Conservation (phyloP, 2,888 invertebrate species). For the Adelognathus sp. region DNA sequence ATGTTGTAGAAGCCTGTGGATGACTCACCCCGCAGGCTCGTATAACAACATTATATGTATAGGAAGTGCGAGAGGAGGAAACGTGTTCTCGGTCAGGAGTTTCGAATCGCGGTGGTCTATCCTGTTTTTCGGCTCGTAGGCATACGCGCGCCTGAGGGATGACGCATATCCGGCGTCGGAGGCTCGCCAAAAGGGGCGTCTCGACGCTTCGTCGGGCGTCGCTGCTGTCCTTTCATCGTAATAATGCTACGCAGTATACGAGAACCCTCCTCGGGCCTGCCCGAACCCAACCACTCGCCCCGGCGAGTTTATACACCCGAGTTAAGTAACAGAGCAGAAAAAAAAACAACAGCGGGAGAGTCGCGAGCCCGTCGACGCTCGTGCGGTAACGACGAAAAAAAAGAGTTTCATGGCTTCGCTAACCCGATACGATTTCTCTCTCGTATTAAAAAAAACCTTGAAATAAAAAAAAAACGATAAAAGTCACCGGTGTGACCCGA, state of each 20-base stretch:
- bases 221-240: constrained; percentile 12
- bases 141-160: constrained; percentile 49
- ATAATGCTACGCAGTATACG: neutral
- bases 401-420: constrained; percentile 43
- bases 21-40: constrained; percentile 53
- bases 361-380: neutral
- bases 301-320: neutral
- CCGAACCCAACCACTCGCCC: neutral
- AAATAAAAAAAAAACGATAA: neutral
- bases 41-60: constrained; percentile 14
- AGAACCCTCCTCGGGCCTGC: neutral
- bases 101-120: neutral
- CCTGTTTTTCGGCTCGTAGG: constrained; percentile 25
- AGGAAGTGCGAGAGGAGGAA: neutral
- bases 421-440: constrained; percentile 48
- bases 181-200: constrained; percentile 29
- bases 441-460: neutral
- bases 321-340: neutral
- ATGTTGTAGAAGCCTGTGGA: constrained; percentile 10
- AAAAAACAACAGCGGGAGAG: neutral
- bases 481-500: neutral
- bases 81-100: constrained; percentile 18
- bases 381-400: neutral
- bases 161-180: constrained; percentile 53
- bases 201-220: constrained; percentile 11